phyloP scores from a whole-genome alignment of 2,797 vertebrate genomes.

The Malacoraja senta region DNA sequence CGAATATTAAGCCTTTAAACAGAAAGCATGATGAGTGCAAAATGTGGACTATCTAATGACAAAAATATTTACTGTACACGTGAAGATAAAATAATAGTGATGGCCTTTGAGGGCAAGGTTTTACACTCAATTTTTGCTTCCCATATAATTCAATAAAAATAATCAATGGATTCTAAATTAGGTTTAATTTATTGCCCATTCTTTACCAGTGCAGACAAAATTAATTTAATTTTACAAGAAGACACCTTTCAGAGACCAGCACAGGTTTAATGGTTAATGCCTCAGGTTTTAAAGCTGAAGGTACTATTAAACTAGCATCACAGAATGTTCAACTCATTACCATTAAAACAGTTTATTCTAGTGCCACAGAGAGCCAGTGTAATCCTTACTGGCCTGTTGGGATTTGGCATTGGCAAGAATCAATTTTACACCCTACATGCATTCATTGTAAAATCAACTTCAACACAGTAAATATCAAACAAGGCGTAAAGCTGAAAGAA shows the following conservation, averaged over 20 bases:
- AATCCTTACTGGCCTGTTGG: too few relatives aligned
- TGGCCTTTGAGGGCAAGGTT: too few relatives aligned
- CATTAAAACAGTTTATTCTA: neutral
- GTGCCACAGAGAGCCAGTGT: neutral
- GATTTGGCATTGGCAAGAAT: neutral
- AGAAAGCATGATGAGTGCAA: neutral
- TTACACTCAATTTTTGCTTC: neutral
- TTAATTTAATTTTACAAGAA: neutral
- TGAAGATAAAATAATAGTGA: neutral
- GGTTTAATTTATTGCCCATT: neutral
- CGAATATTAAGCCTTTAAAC: conserved; percentile 67
- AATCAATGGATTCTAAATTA: neutral
- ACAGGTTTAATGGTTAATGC: neutral
- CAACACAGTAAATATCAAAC: neutral
- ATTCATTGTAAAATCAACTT: neutral
- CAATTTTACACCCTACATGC: neutral
- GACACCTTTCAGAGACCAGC: neutral
- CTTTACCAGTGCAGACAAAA: neutral
- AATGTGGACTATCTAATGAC: neutral
- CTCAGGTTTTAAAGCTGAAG: too few relatives aligned
- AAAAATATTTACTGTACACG: neutral
- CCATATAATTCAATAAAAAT: neutral
- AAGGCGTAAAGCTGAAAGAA: neutral
- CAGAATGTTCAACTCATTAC: neutral
- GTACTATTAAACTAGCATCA: neutral